A percentile compares a stretch with the other conserved stretches of the same genome.
Evolutionary conservation across 2,888 invertebrate species (phyloP).

Genomic region (Campoletis raptor): DNA sequence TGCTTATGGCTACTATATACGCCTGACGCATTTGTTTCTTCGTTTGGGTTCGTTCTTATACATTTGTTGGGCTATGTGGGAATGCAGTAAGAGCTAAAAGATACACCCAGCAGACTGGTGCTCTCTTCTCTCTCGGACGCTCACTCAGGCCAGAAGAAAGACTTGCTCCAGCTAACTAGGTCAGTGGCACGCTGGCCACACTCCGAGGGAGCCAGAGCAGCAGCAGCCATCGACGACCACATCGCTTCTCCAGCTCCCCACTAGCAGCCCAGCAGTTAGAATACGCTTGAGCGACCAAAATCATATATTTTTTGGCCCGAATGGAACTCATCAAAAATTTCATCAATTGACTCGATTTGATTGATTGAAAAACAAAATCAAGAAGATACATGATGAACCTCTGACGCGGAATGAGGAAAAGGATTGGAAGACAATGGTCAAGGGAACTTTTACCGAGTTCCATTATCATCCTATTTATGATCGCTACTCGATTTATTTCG

Average conservation of each 20-base stretch:
- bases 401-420: constrained; percentile 33
- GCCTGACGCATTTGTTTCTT: constrained; percentile 36
- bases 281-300: constrained; percentile 80
- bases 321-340: not conserved
- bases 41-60: constrained; percentile 50
- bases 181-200: constrained; percentile 83
- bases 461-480: constrained; percentile 24
- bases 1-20: constrained; percentile 26
- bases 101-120: constrained; percentile 24
- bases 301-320: constrained; percentile 77
- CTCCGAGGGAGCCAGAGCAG: constrained; percentile 61
- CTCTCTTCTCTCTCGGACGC: constrained; percentile 53
- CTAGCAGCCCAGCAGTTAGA: constrained; percentile 75
- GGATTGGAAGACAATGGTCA: constrained; percentile 12
- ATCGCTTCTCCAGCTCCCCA: constrained; percentile 71
- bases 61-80: constrained; percentile 53
- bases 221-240: constrained; percentile 43
- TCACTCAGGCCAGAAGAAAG: constrained; percentile 78
- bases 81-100: constrained; percentile 46
- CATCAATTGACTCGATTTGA: not conserved
- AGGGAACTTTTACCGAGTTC: constrained; percentile 35
- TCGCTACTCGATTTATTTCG: not conserved
- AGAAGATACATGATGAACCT: constrained; percentile 18
- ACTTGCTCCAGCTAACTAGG: constrained; percentile 83
- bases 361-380: not conserved